Percentiles rank a stretch among this genome's conserved stretches.
These are phyloP conservation scores for Hirtodrosophila duncani DNA, from an alignment of 2,888 invertebrate genomes.

Conservation along the genomic window DNA sequence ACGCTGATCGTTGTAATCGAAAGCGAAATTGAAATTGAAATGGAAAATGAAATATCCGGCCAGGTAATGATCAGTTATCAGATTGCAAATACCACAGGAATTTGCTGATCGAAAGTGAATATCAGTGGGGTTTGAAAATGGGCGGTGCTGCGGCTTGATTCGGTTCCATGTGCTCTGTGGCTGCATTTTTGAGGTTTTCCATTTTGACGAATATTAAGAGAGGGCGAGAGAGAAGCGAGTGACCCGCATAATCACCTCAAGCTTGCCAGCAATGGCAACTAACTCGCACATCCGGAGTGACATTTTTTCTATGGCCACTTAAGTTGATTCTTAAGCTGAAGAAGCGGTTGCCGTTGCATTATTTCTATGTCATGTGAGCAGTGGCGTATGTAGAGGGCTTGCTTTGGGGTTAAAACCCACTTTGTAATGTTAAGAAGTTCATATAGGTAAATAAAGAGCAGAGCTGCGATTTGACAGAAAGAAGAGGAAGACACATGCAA, in stretches of 20 bases:
- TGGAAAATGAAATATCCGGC: conserved; percentile 38
- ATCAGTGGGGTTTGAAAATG: conserved; percentile 5
- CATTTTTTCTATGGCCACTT: conserved; percentile 35
- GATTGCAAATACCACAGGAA: conserved; percentile 57
- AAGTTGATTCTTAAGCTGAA: too few relatives aligned
- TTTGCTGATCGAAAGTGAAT: conserved; percentile 38
- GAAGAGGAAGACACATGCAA: too few relatives aligned
- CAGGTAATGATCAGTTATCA: conserved; percentile 61
- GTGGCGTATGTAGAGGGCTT: too few relatives aligned
- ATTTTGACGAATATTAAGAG: conserved; percentile 29
- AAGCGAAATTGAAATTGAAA: conserved; percentile 15
- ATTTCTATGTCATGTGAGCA: too few relatives aligned
- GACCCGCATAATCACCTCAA: conserved; percentile 54
- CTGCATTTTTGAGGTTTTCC: conserved; percentile 20
- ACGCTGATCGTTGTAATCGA: conserved; percentile 18
- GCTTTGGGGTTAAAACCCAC: too few relatives aligned
- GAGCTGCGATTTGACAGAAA: too few relatives aligned
- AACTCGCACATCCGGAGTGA: conserved; percentile 56
- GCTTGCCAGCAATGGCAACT: conserved; percentile 26
- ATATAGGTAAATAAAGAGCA: too few relatives aligned
- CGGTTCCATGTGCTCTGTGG: background rate
- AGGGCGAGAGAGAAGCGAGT: background rate
- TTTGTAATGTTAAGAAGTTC: too few relatives aligned
- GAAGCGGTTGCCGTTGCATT: too few relatives aligned
- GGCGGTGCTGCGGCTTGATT: conserved; percentile 27